Conservation (phyloP, 2,888 invertebrate species). For the Xanthia togata region DNA sequence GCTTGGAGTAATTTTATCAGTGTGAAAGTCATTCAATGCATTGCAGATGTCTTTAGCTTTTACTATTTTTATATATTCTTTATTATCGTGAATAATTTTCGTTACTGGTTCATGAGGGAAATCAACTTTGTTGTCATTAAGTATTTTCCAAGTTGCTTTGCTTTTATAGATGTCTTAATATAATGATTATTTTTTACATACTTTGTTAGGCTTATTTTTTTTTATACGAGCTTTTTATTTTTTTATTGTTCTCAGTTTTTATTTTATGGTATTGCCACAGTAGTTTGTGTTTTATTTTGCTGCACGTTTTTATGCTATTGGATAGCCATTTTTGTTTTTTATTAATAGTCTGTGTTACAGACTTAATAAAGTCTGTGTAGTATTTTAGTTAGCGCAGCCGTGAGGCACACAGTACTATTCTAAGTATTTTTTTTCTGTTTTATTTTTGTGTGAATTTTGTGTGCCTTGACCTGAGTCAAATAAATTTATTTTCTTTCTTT, state of each 20-base stretch:
- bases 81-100: slow-evolving; percentile 1
- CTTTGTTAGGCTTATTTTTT: slow-evolving; percentile 6
- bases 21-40: not conserved
- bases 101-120: slow-evolving; percentile 3
- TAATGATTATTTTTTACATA: slow-evolving; percentile 5
- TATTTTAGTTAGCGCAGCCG: too few relatives aligned
- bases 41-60: not conserved
- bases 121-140: slow-evolving; percentile 5
- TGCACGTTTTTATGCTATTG: not conserved
- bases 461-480: too few relatives aligned
- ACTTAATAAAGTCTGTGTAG: too few relatives aligned
- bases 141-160: slow-evolving; percentile 17
- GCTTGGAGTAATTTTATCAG: not conserved
- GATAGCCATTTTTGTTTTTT: not conserved
- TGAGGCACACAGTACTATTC: too few relatives aligned
- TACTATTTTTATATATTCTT: not conserved
- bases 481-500: too few relatives aligned
- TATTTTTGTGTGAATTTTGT: too few relatives aligned
- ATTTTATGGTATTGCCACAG: not conserved
- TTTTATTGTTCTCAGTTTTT: not conserved
- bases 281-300: not conserved
- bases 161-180: slow-evolving; percentile 3
- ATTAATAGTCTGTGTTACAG: not conserved
- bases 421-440: too few relatives aligned
- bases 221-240: not conserved